These are phyloP conservation scores for Scaptomyza hsui DNA, from an alignment of 1,140 invertebrate genomes.

Conservation along the genomic window DNA sequence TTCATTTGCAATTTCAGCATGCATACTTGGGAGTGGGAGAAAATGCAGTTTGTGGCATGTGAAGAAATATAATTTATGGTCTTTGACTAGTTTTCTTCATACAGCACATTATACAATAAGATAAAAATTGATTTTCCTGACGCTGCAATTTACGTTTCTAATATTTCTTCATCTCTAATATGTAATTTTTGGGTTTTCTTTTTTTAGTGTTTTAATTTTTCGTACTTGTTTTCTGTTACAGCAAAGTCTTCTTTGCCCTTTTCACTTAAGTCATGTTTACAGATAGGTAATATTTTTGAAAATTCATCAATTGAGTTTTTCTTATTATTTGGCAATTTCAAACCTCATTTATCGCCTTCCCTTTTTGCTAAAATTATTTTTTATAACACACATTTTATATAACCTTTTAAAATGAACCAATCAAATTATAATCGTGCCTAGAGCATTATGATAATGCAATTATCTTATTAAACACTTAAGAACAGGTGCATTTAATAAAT, in stretches of 20 bases:
- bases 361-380: too few species aligned
- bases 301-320: too few species aligned
- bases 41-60: background rate
- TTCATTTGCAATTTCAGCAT: constrained; percentile 20
- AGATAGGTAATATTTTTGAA: too few species aligned
- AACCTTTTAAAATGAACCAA: background rate
- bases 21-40: constrained; percentile 15
- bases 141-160: background rate
- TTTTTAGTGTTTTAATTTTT: background rate
- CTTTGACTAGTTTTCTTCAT: background rate
- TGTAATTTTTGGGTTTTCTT: background rate
- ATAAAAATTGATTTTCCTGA: background rate
- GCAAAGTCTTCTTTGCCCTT: too few species aligned
- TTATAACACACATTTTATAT: too few species aligned
- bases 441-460: constrained; percentile 12
- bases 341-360: too few species aligned
- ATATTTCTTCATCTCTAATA: background rate
- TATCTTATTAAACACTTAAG: constrained; percentile 7
- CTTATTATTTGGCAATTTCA: too few species aligned
- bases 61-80: background rate
- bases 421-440: background rate
- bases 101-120: background rate
- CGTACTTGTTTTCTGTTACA: too few species aligned
- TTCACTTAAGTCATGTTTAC: too few species aligned
- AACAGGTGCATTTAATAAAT: constrained; percentile 4